These are phyloP conservation scores for Lycodopsis pacificus DNA, from an alignment of 2,797 vertebrate species.

Conservation along the genomic window DNA sequence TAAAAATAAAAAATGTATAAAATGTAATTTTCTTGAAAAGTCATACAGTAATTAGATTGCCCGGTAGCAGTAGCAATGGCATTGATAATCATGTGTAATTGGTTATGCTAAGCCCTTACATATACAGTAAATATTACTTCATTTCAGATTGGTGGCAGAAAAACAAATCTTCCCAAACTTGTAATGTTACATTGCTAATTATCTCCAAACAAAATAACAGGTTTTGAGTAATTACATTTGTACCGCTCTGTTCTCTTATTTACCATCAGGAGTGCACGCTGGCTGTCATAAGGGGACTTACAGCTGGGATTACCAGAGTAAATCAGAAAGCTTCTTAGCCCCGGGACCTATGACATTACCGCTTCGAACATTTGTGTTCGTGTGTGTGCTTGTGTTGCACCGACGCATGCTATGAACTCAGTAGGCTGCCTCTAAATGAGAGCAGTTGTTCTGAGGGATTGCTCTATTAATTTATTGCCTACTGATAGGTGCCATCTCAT, in stretches of 20 bases:
- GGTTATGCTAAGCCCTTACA: conserved; percentile 24
- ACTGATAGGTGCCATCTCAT: conserved; percentile 57
- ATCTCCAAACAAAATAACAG: conserved; percentile 64
- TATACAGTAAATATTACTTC: conserved; percentile 55
- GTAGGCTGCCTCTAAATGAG: conserved; percentile 55
- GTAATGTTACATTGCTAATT: conserved; percentile 65
- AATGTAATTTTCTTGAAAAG: conserved; percentile 1
- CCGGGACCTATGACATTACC: conserved; percentile 55
- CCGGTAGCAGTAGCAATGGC: conserved; percentile 3
- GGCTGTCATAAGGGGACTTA: conserved; percentile 72
- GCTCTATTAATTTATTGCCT: conserved; percentile 61
- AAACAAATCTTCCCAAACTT: conserved; percentile 51
- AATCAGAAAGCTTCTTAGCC: conserved; percentile 80
- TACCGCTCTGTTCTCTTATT: conserved; percentile 52
- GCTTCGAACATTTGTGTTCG: conserved; percentile 40
- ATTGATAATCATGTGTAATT: conserved; percentile 48
- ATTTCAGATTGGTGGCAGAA: conserved; percentile 27
- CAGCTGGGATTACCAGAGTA: conserved; percentile 79
- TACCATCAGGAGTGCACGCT: conserved; percentile 58
- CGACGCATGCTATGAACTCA: conserved; percentile 44
- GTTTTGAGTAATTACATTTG: conserved; percentile 75
- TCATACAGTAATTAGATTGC: conserved; percentile 10
- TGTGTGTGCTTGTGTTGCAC: conserved; percentile 44
- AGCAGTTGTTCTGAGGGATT: conserved; percentile 53
- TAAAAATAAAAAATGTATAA: not conserved